phyloP scores from a whole-genome alignment of 2,113 vertebrate species.

The Clarias magur region DNA sequence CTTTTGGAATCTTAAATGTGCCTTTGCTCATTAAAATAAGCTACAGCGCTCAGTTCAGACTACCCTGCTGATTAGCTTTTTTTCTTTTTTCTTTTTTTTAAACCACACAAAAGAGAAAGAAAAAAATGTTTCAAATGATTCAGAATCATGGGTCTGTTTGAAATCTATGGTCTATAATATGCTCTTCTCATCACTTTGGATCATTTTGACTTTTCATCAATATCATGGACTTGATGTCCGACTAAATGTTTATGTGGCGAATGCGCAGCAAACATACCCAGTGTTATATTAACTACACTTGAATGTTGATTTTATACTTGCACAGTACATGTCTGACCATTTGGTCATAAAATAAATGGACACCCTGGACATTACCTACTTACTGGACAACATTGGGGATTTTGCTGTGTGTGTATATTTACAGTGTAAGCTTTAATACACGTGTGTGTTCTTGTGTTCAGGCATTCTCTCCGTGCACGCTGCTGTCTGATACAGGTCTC shows the following conservation, averaged over 20 bases:
- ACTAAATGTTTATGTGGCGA: neutral
- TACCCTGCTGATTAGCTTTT: constrained; percentile 64
- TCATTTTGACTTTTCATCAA: neutral
- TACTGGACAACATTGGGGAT: too few relatives aligned
- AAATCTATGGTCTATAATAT: constrained; percentile 4
- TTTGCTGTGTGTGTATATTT: constrained; percentile 23
- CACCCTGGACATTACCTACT: too few relatives aligned
- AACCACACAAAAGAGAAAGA: constrained; percentile 44
- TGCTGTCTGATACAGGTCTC: constrained; percentile 54
- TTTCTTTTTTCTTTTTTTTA: constrained; percentile 55
- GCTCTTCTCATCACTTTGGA: neutral
- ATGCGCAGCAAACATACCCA: too few relatives aligned
- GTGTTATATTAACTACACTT: too few relatives aligned
- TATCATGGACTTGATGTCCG: neutral
- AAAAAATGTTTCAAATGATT: constrained; percentile 27
- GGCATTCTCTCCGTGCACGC: constrained; percentile 45
- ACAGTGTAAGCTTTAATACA: neutral
- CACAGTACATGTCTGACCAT: too few relatives aligned
- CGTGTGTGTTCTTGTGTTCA: constrained; percentile 47
- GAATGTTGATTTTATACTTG: too few relatives aligned
- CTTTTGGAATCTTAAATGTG: constrained; percentile 68
- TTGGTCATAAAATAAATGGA: too few relatives aligned
- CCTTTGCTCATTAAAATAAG: constrained; percentile 62
- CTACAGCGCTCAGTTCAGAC: constrained; percentile 48
- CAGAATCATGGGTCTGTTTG: constrained; percentile 25